These are phyloP conservation scores for Chelonoidis abingdonii DNA, from an alignment of 2,113 vertebrate species.

Conservation along the genomic window DNA sequence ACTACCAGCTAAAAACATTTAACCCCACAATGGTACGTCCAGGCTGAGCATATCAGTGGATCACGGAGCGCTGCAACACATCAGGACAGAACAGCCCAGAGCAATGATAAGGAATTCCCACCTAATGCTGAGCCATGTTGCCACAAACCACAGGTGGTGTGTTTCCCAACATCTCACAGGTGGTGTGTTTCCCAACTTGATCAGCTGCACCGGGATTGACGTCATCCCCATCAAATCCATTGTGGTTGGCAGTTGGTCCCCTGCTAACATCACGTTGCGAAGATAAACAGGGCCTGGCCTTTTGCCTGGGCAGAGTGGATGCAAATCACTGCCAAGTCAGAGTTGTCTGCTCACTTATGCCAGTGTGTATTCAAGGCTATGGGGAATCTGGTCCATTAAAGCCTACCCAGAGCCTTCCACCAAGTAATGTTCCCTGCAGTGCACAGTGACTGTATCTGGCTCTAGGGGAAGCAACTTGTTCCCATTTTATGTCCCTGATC, in stretches of 20 bases:
- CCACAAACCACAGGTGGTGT: background rate
- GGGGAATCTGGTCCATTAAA: background rate
- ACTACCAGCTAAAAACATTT: background rate
- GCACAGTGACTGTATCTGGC: background rate
- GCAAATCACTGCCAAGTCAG: background rate
- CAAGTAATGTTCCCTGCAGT: background rate
- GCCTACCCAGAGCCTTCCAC: background rate
- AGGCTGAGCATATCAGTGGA: background rate
- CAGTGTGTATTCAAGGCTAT: background rate
- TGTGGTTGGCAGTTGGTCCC: background rate
- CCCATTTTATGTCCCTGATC: background rate
- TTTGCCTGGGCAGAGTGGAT: background rate
- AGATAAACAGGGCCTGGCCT: background rate
- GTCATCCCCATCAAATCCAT: background rate
- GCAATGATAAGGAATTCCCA: background rate
- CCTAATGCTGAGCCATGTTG: background rate
- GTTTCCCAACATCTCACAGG: background rate
- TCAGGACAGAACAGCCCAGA: background rate
- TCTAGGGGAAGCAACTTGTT: background rate
- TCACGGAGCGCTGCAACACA: background rate
- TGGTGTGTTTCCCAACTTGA: background rate
- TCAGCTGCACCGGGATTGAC: background rate
- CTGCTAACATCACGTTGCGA: background rate
- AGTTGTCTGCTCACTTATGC: background rate
- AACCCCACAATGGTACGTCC: accelerated